Conservation (phyloP, 2,888 invertebrate species). For the Folsomia manolachei region DNA sequence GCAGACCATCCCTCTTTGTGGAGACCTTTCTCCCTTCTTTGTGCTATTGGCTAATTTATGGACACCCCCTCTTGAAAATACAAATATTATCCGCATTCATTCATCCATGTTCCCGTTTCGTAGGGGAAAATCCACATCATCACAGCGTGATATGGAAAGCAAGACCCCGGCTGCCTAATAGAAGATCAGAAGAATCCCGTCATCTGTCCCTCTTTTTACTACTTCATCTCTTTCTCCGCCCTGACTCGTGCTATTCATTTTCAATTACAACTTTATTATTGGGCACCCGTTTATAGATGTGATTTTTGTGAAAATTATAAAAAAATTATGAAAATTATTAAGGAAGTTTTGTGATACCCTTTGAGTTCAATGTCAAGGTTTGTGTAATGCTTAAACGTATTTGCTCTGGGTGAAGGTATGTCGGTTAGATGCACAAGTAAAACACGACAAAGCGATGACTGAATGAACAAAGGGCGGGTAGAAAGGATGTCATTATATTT, state of each 20-base stretch:
- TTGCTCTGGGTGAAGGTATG: too few relatives aligned
- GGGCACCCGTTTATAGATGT: too few relatives aligned
- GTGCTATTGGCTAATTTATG: slow-evolving; percentile 35
- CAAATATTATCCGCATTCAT: not conserved
- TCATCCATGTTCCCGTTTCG: not conserved
- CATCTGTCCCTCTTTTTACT: not conserved
- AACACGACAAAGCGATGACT: too few relatives aligned
- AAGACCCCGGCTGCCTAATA: too few relatives aligned
- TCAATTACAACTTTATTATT: not conserved
- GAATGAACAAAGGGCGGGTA: not conserved
- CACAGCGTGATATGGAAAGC: not conserved
- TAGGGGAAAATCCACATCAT: not conserved
- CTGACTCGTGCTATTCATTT: not conserved
- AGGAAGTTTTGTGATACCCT: too few relatives aligned
- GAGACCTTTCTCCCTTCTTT: too few relatives aligned
- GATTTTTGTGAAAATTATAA: too few relatives aligned
- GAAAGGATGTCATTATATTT: slow-evolving; percentile 13
- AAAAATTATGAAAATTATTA: too few relatives aligned
- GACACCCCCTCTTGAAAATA: slow-evolving; percentile 28
- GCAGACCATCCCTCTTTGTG: not conserved
- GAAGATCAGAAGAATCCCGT: not conserved
- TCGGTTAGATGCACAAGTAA: too few relatives aligned
- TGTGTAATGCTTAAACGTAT: too few relatives aligned
- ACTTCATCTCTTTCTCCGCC: not conserved
- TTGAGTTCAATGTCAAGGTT: too few relatives aligned